Evolutionary conservation across 1,140 invertebrate genomes (phyloP).

Genomic region (Drosophila sechellia): DNA sequence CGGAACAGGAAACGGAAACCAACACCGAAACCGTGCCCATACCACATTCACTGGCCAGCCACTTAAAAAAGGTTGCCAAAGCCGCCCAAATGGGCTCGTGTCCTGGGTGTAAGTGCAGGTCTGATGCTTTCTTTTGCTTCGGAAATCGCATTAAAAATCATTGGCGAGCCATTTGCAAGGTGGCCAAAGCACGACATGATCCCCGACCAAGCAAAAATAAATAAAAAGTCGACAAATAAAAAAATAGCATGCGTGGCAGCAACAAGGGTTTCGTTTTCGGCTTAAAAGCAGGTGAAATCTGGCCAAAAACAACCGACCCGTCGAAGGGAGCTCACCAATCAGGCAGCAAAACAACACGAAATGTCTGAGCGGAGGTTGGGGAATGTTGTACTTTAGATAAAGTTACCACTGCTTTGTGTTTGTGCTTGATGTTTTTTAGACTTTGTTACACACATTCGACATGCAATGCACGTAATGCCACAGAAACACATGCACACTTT

Average conservation of each 20-base stretch:
- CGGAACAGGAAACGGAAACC: conserved; percentile 10
- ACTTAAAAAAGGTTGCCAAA: conserved; percentile 78
- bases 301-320: conserved; percentile 45
- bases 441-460: conserved; percentile 68
- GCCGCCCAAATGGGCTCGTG: conserved; percentile 40
- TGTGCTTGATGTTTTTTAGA: conserved; percentile 58
- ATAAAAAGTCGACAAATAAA: conserved; percentile 30
- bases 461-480: conserved; percentile 68
- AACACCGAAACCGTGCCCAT: conserved; percentile 35
- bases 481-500: conserved; percentile 25
- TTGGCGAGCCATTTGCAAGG: conserved; percentile 59
- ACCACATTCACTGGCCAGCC: conserved; percentile 57
- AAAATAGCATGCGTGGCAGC: conserved; percentile 28
- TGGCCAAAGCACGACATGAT: conserved; percentile 47
- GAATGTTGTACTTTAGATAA: conserved; percentile 68
- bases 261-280: conserved; percentile 71
- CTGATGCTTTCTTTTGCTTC: conserved; percentile 42
- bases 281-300: conserved; percentile 52
- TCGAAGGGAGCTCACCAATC: conserved; percentile 19
- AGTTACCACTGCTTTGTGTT: conserved; percentile 67
- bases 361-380: conserved; percentile 18
- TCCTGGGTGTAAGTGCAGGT: conserved; percentile 28
- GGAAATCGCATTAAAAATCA: conserved; percentile 82
- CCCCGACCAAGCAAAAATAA: conserved; percentile 1
- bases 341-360: conserved; percentile 46